Evolutionary conservation across 2,888 invertebrate species (phyloP).

Genomic region (Drosophila pseudotakahashii): DNA sequence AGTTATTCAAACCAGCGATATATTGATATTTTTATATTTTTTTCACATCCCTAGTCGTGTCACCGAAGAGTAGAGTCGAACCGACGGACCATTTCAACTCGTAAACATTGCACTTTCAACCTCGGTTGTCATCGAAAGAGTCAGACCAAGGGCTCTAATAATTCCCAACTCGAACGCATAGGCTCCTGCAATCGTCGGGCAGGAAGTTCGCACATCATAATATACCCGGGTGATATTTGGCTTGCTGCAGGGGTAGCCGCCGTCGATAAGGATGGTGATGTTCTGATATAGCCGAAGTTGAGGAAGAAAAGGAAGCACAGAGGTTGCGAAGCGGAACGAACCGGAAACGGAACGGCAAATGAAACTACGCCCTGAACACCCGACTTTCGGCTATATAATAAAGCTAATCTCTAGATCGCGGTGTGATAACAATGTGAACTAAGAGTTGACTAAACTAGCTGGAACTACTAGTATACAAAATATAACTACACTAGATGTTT

Average conservation of each 20-base stretch:
- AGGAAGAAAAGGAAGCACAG: constrained; percentile 5
- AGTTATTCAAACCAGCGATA: too few relatives aligned
- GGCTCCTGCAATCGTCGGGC: too few relatives aligned
- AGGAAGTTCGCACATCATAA: too few relatives aligned
- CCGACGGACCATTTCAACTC: too few relatives aligned
- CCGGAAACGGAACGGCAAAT: constrained; percentile 65
- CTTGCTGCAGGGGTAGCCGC: background rate
- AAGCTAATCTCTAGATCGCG: constrained; percentile 12
- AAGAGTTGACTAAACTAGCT: background rate
- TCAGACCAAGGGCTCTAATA: too few relatives aligned
- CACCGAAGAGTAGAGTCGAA: too few relatives aligned
- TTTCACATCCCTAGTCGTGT: too few relatives aligned
- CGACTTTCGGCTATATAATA: constrained; percentile 33
- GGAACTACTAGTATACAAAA: background rate
- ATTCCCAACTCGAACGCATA: too few relatives aligned
- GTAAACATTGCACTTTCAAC: constrained; percentile 1
- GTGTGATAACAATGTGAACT: background rate
- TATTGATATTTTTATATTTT: too few relatives aligned
- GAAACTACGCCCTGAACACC: constrained; percentile 74
- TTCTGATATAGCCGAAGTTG: background rate
- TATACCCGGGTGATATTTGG: background rate
- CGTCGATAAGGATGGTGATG: background rate
- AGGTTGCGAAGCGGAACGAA: constrained; percentile 31
- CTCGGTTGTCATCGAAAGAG: background rate
- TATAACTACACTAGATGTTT: background rate